Evolutionary conservation across 2,113 vertebrate species (phyloP).

Genomic region (Tragelaphus scriptus): DNA sequence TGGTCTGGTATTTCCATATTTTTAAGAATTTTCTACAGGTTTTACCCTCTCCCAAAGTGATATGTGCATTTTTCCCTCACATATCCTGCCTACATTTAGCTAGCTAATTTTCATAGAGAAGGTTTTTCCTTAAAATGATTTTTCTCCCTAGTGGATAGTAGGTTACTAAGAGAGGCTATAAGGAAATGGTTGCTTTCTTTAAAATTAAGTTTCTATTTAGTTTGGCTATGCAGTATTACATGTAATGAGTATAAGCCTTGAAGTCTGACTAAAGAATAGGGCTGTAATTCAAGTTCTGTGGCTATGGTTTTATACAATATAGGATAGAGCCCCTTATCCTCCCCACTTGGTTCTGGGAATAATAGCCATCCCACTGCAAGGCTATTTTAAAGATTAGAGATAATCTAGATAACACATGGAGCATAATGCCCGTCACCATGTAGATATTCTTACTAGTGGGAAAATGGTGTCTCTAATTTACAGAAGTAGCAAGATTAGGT

Average conservation of each 20-base stretch:
- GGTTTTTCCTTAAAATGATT: background rate
- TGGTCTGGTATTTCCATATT: background rate
- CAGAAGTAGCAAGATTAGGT: background rate
- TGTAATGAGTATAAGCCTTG: background rate
- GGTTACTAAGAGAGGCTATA: background rate
- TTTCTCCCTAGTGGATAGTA: background rate
- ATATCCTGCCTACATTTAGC: background rate
- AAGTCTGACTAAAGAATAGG: background rate
- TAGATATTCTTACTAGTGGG: background rate
- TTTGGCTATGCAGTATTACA: background rate
- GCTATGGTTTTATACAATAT: background rate
- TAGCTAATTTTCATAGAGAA: background rate
- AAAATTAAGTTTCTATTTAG: background rate
- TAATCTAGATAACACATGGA: background rate
- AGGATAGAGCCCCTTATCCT: background rate
- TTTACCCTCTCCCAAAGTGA: background rate
- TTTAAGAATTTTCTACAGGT: background rate
- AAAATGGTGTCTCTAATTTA: background rate
- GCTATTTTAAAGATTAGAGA: background rate
- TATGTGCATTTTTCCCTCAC: background rate
- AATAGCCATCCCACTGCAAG: background rate
- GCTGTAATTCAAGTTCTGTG: background rate
- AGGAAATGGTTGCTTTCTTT: background rate
- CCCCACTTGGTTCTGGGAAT: background rate
- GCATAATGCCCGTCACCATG: background rate